Evolutionary conservation across 2,113 vertebrate genomes (phyloP).

Genomic region (Semicossyphus pulcher): DNA sequence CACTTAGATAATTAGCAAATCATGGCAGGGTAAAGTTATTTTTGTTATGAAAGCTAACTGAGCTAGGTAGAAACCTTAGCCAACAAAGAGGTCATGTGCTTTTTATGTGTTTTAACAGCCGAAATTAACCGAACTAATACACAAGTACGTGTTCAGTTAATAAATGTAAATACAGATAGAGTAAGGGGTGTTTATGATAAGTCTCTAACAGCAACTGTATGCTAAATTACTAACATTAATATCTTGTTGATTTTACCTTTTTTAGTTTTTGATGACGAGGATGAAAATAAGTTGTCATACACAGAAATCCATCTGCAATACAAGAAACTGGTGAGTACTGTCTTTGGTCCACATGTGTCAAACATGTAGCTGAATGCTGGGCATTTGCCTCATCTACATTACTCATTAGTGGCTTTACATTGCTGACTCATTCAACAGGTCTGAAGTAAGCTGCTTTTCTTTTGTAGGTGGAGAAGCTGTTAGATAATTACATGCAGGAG

Average conservation of each 20-base stretch:
- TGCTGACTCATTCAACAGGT: conserved; percentile 30
- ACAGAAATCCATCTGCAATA: conserved; percentile 98
- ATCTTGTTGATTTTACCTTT: conserved; percentile 4
- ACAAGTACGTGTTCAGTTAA: background rate
- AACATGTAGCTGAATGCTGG: background rate
- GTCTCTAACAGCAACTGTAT: background rate
- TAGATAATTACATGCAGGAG: conserved; percentile 94
- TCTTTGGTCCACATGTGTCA: background rate
- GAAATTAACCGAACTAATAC: no score
- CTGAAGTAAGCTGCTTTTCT: conserved; percentile 46
- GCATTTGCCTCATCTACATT: background rate
- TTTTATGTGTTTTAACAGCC: background rate
- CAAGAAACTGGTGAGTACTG: conserved; percentile 91
- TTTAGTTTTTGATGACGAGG: conserved; percentile 97
- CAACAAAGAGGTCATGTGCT: background rate
- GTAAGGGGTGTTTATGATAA: background rate
- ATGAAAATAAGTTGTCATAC: conserved; percentile 96
- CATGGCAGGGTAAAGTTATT: background rate
- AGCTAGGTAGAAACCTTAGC: background rate
- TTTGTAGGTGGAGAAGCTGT: conserved; percentile 91
- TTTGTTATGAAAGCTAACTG: background rate
- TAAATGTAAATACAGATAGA: background rate
- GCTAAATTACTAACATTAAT: background rate
- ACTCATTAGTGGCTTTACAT: background rate
- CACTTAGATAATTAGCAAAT: background rate